Evolutionary conservation across 2,797 vertebrate genomes (phyloP).

Genomic region (Trachurus trachurus): DNA sequence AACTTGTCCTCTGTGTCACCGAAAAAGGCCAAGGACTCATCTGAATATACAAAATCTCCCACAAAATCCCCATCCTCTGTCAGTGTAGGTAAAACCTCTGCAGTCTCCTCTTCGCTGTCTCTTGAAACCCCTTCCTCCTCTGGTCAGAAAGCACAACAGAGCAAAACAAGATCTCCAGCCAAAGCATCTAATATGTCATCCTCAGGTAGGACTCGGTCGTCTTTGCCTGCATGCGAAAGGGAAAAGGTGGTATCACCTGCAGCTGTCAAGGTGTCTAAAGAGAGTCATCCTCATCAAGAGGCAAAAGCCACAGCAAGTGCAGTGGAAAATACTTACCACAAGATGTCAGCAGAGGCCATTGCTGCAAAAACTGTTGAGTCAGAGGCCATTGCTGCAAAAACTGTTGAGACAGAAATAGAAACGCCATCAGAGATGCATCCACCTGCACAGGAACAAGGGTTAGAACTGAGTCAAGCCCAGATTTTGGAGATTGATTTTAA

Average conservation of each 20-base stretch:
- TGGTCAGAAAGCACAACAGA: conserved; percentile 43
- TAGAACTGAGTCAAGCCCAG: conserved; percentile 13
- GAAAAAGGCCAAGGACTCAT: conserved; percentile 24
- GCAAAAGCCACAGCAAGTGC: conserved; percentile 7
- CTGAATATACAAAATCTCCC: conserved; percentile 4
- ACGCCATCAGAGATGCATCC: conserved; percentile 24
- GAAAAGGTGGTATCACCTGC: neutral
- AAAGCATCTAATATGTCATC: conserved; percentile 8
- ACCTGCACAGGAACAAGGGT: conserved; percentile 15
- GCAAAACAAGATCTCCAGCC: conserved; percentile 17
- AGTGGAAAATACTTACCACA: conserved; percentile 39
- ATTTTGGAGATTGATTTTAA: conserved; percentile 2
- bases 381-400: conserved; percentile 34
- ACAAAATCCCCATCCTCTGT: conserved; percentile 8
- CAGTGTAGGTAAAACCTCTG: conserved; percentile 2
- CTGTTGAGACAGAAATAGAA: conserved; percentile 39
- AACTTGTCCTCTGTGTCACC: neutral
- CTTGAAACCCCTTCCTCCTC: neutral
- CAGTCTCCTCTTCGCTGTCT: neutral
- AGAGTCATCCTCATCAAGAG: neutral
- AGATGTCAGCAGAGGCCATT: conserved; percentile 43
- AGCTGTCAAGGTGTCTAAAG: conserved; percentile 28
- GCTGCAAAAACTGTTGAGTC: conserved; percentile 46
- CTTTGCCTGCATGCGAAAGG: neutral
- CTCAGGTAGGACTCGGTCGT: neutral